Conservation (phyloP, 1,140 invertebrate genomes). For the Drosophila ercepeae region DNA sequence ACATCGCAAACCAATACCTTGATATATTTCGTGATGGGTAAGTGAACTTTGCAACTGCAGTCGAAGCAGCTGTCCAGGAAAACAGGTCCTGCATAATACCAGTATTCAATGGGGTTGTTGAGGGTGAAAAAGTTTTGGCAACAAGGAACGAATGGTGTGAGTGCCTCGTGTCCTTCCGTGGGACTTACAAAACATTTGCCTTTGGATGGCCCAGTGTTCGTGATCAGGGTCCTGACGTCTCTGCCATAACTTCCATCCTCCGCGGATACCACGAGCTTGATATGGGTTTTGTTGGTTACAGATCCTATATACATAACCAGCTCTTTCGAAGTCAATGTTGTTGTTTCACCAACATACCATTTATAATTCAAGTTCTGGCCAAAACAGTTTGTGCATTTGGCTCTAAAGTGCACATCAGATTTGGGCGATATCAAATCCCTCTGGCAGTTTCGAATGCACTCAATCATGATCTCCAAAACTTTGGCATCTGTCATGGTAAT, state of each 20-base stretch:
- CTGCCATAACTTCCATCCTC: constrained; percentile 9
- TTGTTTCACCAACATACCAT: constrained; percentile 30
- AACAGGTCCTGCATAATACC: constrained; percentile 25
- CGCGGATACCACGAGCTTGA: constrained; percentile 1
- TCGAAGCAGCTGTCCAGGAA: constrained; percentile 19
- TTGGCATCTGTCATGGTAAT: not conserved
- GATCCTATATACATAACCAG: constrained; percentile 4
- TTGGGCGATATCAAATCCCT: not conserved
- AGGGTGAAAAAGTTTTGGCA: constrained; percentile 10
- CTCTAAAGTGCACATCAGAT: constrained; percentile 15
- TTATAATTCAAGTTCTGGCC: not conserved
- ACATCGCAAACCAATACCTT: constrained; percentile 41
- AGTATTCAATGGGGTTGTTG: constrained; percentile 28
- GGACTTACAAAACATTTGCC: constrained; percentile 26
- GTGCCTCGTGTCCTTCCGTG: constrained; percentile 12
- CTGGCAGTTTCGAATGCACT: constrained; percentile 30
- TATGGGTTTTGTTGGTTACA: not conserved
- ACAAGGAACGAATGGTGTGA: constrained; percentile 33
- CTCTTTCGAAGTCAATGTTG: not conserved
- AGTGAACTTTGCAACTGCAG: constrained; percentile 15
- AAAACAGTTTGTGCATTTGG: constrained; percentile 25
- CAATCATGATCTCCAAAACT: constrained; percentile 22
- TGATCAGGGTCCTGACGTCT: not conserved
- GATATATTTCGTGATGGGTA: constrained; percentile 18
- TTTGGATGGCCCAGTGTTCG: not conserved